Evolutionary conservation across 2,888 invertebrate genomes (phyloP).

Genomic region (Athalia circularis): DNA sequence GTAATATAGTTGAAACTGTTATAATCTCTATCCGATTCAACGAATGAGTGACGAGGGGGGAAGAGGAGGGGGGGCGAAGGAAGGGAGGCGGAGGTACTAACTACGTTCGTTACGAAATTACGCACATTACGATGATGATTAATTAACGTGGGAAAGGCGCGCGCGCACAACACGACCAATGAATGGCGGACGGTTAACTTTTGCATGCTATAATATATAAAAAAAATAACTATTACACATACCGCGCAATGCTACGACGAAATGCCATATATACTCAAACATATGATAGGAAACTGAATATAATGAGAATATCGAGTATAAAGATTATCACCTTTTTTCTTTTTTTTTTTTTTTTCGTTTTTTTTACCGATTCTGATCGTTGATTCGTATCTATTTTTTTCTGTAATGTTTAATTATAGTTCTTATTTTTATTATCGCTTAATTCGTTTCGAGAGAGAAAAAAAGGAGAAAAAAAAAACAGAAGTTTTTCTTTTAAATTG

Average conservation of each 20-base stretch:
- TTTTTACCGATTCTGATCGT: too few species aligned
- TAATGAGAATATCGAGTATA: too few species aligned
- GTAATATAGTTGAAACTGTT: conserved; percentile 32
- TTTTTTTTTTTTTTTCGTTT: too few species aligned
- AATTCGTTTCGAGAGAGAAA: too few species aligned
- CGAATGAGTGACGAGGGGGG: background rate
- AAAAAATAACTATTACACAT: too few species aligned
- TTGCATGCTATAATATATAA: background rate
- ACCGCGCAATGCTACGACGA: too few species aligned
- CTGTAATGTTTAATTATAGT: background rate
- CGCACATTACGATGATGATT: conserved; percentile 40
- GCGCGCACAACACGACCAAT: background rate
- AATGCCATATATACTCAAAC: too few species aligned
- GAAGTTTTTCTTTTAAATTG: background rate
- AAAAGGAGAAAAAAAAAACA: too few species aligned
- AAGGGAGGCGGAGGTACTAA: too few species aligned
- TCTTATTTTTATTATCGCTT: background rate
- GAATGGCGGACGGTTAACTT: conserved; percentile 14
- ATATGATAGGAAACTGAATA: background rate
- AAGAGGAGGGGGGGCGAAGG: too few species aligned
- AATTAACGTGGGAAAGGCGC: conserved; percentile 39
- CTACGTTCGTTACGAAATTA: conserved; percentile 37
- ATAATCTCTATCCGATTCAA: conserved; percentile 30
- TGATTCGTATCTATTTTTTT: background rate
- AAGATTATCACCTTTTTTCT: too few species aligned